These are phyloP conservation scores for Plestiodon gilberti DNA, from an alignment of 2,113 vertebrate species.

Conservation along the genomic window DNA sequence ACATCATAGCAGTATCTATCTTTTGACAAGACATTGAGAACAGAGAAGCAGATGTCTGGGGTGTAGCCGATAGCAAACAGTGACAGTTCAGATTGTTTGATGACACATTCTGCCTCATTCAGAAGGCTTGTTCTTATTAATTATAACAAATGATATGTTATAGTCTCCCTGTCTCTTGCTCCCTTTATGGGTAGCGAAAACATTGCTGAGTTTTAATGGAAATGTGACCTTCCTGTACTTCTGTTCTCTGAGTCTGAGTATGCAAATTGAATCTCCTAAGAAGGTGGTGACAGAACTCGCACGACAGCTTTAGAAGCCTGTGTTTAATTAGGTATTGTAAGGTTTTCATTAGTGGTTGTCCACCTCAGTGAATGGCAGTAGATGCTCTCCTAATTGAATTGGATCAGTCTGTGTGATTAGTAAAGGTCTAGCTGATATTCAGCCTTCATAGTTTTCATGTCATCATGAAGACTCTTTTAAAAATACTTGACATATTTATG, in stretches of 20 bases:
- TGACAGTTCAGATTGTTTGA: slow-evolving; percentile 6
- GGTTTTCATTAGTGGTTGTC: slow-evolving; percentile 25
- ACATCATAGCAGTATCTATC: background rate
- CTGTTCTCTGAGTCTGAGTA: background rate
- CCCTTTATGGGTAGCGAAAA: background rate
- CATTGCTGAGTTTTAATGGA: background rate
- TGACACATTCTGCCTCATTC: background rate
- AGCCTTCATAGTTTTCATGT: background rate
- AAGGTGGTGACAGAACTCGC: background rate
- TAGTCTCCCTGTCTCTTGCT: background rate
- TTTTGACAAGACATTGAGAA: slow-evolving; percentile 1
- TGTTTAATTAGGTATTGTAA: slow-evolving; percentile 33
- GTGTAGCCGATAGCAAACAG: background rate
- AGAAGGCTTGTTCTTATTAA: background rate
- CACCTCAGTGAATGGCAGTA: background rate
- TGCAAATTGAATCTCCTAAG: slow-evolving; percentile 8
- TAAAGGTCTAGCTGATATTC: background rate
- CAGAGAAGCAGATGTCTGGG: background rate
- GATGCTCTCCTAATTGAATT: background rate
- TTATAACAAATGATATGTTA: background rate
- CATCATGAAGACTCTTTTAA: background rate
- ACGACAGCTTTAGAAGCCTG: background rate
- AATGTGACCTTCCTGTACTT: background rate
- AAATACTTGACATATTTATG: accelerated
- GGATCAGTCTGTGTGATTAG: background rate